Percentiles rank a stretch among this genome's conserved stretches.
Evolutionary conservation across 2,888 invertebrate genomes (phyloP).

Genomic region (Theretra japonica): DNA sequence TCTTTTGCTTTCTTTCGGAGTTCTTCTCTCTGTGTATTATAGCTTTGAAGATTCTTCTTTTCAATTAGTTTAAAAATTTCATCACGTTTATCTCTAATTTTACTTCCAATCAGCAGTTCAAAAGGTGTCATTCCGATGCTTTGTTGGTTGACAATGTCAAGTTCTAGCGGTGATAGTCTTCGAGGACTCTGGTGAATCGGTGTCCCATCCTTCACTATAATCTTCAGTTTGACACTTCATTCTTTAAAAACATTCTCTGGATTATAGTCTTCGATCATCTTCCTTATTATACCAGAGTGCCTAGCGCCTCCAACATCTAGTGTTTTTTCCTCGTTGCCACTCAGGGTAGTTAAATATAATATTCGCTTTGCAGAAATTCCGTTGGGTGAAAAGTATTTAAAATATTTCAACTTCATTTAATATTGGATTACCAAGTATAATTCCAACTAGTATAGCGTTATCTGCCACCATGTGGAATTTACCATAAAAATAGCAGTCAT

Average conservation of each 20-base stretch:
- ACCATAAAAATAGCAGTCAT: constrained; percentile 27
- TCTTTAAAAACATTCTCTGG: not conserved
- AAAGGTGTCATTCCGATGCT: no score
- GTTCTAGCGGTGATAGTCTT: no score
- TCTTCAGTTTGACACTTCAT: constrained; percentile 34
- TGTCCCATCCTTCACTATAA: constrained; percentile 38
- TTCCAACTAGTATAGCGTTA: constrained; percentile 35
- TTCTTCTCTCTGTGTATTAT: no score
- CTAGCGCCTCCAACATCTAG: not conserved
- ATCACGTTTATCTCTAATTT: no score
- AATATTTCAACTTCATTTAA: constrained; percentile 38
- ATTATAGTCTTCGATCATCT: not conserved
- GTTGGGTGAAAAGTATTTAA: constrained; percentile 28
- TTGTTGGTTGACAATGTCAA: no score
- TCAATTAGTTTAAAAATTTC: no score
- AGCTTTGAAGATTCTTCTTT: no score
- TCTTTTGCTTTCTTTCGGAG: no score
- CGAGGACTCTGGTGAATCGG: no score
- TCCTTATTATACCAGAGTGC: not conserved
- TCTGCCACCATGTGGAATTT: constrained; percentile 39
- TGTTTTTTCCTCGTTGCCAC: constrained; percentile 20
- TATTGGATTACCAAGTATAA: constrained; percentile 40
- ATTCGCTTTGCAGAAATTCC: constrained; percentile 34
- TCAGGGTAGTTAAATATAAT: constrained; percentile 32
- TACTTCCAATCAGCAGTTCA: no score